phyloP scores from a whole-genome alignment of 1,140 invertebrate species.

The Nasonia longicornis region DNA sequence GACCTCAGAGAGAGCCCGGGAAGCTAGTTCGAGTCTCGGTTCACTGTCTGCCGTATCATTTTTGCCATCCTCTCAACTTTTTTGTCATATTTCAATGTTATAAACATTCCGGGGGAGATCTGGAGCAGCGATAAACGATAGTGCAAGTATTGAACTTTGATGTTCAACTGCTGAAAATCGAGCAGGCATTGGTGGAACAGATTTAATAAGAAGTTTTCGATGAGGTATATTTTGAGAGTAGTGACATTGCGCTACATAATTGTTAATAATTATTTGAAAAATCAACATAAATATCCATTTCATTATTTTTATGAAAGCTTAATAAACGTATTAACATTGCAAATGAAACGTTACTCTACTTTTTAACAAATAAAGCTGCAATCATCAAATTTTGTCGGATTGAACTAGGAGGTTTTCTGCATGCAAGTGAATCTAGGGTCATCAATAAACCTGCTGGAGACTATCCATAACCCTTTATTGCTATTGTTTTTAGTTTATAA shows the following conservation, averaged over 20 bases:
- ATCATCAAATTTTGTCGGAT: no score
- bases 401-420: no score
- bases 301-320: neutral
- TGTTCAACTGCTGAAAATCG: neutral
- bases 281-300: neutral
- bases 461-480: no score
- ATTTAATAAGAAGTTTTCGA: neutral
- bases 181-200: neutral
- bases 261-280: neutral
- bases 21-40: neutral
- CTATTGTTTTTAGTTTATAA: no score
- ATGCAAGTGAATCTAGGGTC: no score
- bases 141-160: neutral
- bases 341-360: no score
- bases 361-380: no score
- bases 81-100: neutral
- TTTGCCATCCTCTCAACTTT: neutral
- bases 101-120: neutral
- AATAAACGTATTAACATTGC: neutral
- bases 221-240: neutral
- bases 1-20: constrained; percentile 7
- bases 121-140: neutral
- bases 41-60: neutral
- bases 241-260: neutral
- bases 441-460: no score